Base-by-base conservation (phyloP, 2,797 vertebrate genomes). In the Uromys caudimaculatus region DNA sequence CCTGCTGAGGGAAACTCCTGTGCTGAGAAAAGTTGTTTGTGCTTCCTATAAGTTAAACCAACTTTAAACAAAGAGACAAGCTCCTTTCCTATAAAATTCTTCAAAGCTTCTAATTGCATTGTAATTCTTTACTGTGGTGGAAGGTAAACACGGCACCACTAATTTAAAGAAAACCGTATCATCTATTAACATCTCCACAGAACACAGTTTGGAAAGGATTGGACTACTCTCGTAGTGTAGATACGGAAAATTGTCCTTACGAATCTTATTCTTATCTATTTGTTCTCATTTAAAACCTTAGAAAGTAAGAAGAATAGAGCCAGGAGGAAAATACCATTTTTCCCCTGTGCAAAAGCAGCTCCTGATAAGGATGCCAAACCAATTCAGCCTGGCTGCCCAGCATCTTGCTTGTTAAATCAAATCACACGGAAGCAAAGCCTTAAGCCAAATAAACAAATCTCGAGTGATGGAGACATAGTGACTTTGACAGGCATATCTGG, bases 381-480 rank as follows among this genome's bases (percentile, higher is more conserved):
- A 95, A 93, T 96, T 96, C 90, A 81, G 88, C 78, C 41, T 76
- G 8, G 54, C 95, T 87, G 89, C 82, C 90, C 90, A 92, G 83
- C 88, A 85, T 85, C 93, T 90, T 92, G 11, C 82, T 41, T 97
- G 85, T 89, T 98, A 96, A 94, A 96, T 94, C 71, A 64, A 96
- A 97, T 95, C 96, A 89, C 88, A 93, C 56, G 86, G 78, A 91
- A 89, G 93, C 38, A 97, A 95, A 96, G 95, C 94, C 82, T 76
- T 96, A 91, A 97, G 96, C 95, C 95, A 97, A 97, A 97, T 92
- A 97, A 96, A 93, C 81, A 96, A 97, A 96, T 96, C 95, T 96
- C 89, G 82, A 91, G 82, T 94, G 94, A 97, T 96, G 85, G 94
- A 96, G 89, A 86, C 81, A 91, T 35, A 89, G 93, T 96, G 85